Conservation (phyloP, 2,888 invertebrate genomes). For the Leucophenga montana region DNA sequence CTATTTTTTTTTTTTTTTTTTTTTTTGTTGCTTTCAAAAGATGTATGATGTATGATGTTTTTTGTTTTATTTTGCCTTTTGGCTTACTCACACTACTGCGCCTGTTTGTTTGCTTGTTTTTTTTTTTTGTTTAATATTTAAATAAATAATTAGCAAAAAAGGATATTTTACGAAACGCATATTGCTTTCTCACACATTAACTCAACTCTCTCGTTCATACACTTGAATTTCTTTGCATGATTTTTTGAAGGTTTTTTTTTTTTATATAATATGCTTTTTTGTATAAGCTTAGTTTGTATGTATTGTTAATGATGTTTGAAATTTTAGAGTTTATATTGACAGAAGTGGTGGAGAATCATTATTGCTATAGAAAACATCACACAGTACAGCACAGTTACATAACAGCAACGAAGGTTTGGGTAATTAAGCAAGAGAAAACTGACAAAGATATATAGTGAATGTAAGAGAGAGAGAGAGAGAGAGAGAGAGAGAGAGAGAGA, state of each 20-base stretch:
- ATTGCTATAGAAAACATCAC: too few species aligned
- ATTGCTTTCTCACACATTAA: slow-evolving; percentile 19
- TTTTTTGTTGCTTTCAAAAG: not conserved
- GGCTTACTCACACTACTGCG: not conserved
- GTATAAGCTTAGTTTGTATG: slow-evolving; percentile 29
- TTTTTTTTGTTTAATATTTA: slow-evolving; percentile 70
- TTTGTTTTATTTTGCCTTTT: not conserved
- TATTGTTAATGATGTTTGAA: slow-evolving; percentile 65
- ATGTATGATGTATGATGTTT: not conserved
- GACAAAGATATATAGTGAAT: too few species aligned
- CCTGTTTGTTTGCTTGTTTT: not conserved
- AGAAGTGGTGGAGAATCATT: not conserved
- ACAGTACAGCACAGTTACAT: too few species aligned
- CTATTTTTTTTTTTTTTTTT: not conserved
- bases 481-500: too few species aligned
- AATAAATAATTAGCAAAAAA: slow-evolving; percentile 72
- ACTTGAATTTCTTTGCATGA: not conserved
- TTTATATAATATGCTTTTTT: not conserved
- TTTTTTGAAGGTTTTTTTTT: not conserved
- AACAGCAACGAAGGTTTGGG: too few species aligned
- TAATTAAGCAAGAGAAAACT: too few species aligned
- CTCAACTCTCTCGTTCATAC: not conserved
- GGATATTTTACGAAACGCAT: slow-evolving; percentile 48
- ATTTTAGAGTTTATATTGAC: slow-evolving; percentile 62
- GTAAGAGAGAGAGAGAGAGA: too few species aligned